Evolutionary conservation across 2,888 invertebrate genomes (phyloP).

Genomic region (Drosophila phalerata): DNA sequence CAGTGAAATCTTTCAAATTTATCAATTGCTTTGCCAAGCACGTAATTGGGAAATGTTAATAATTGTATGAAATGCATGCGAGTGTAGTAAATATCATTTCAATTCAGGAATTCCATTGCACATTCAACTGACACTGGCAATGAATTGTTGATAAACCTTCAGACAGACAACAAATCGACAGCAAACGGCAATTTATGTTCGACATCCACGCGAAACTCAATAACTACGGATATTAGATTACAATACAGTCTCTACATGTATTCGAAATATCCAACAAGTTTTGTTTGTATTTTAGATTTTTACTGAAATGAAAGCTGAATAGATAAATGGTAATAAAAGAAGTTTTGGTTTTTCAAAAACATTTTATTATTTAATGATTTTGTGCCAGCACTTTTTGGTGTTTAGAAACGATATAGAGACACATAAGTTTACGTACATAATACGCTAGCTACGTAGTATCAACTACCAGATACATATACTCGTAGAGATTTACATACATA

Average conservation of each 20-base stretch:
- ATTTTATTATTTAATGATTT: slow-evolving; percentile 68
- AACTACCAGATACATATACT: slow-evolving; percentile 38
- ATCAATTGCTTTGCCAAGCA: slow-evolving; percentile 53
- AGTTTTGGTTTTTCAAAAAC: slow-evolving; percentile 67
- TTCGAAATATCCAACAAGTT: too few species aligned
- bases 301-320: background rate
- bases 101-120: slow-evolving; percentile 45
- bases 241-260: background rate
- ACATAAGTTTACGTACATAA: slow-evolving; percentile 59
- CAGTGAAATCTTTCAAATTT: slow-evolving; percentile 36
- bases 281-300: background rate
- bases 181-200: slow-evolving; percentile 18
- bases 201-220: slow-evolving; percentile 7
- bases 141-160: slow-evolving; percentile 47
- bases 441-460: slow-evolving; percentile 51
- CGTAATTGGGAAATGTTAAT: slow-evolving; percentile 69
- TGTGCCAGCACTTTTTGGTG: slow-evolving; percentile 85
- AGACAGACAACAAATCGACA: slow-evolving; percentile 21
- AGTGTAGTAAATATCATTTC: slow-evolving; percentile 58
- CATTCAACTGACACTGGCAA: slow-evolving; percentile 38
- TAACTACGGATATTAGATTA: background rate
- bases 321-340: background rate
- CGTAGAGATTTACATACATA: slow-evolving; percentile 8
- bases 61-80: slow-evolving; percentile 54
- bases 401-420: slow-evolving; percentile 74